Percentiles rank a stretch among this genome's conserved stretches.
These are phyloP conservation scores for Pelosia muscerda DNA, from an alignment of 2,888 invertebrate species.

Conservation along the genomic window DNA sequence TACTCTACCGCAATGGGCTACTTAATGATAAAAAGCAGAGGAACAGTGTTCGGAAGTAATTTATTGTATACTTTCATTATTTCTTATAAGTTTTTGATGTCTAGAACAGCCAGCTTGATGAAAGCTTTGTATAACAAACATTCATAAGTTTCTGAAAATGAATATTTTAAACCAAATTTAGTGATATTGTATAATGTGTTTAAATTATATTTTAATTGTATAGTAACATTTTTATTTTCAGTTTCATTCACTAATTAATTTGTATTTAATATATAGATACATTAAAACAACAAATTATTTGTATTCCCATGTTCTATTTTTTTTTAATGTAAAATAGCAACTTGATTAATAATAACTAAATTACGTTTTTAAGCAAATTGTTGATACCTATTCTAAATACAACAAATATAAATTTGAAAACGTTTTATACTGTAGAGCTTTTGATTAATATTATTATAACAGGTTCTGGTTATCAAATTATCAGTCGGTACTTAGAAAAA, in stretches of 20 bases:
- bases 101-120: background rate
- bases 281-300: no score
- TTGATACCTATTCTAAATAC: background rate
- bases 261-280: no score
- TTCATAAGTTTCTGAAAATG: background rate
- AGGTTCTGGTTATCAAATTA: background rate
- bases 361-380: background rate
- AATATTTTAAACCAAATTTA: no score
- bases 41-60: background rate
- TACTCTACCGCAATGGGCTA: slow-evolving; percentile 28
- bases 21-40: slow-evolving; percentile 32
- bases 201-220: no score
- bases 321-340: background rate
- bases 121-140: background rate
- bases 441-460: background rate
- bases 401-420: background rate
- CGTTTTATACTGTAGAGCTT: no score
- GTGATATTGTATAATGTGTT: no score
- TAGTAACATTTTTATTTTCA: no score
- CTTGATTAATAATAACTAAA: background rate
- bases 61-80: background rate
- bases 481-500: background rate
- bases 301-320: background rate
- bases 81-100: background rate
- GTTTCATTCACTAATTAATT: no score